phyloP scores from a whole-genome alignment of 1,140 invertebrate genomes.

The Meloidogyne chitwoodi region DNA sequence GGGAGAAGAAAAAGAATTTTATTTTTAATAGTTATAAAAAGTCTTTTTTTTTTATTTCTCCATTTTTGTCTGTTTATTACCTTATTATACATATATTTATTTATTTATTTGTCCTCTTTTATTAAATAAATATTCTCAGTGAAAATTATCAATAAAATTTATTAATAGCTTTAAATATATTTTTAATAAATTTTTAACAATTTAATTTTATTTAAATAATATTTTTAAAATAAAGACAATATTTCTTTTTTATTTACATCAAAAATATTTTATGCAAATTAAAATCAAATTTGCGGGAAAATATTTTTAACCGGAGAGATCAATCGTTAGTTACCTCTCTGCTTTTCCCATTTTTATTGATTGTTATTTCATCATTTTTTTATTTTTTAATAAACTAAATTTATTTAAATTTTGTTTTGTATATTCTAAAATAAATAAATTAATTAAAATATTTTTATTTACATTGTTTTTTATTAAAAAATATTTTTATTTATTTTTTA shows the following conservation, averaged over 20 bases:
- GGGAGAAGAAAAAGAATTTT: background rate
- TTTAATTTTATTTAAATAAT: too few species aligned
- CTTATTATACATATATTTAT: background rate
- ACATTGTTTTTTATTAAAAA: background rate
- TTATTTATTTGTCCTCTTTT: background rate
- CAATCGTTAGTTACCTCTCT: background rate
- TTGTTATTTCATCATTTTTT: background rate
- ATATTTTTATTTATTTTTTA: background rate
- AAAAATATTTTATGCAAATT: background rate
- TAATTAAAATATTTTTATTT: background rate
- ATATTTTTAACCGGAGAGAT: background rate
- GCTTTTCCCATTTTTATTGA: background rate
- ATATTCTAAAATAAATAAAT: too few species aligned
- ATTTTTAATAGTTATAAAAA: too few species aligned
- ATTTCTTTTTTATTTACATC: too few species aligned
- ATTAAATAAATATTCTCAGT: background rate
- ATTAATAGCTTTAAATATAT: background rate
- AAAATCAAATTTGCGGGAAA: background rate
- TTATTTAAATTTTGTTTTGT: background rate
- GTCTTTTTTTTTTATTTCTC: background rate
- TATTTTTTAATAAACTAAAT: background rate
- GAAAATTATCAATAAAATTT: background rate
- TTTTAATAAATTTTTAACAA: too few species aligned
- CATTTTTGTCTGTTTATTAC: background rate
- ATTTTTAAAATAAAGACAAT: too few species aligned